Percentiles rank a stretch among this genome's conserved stretches.
Evolutionary conservation across 1,140 invertebrate species (phyloP).

Genomic region (Eupristina koningsbergeri): DNA sequence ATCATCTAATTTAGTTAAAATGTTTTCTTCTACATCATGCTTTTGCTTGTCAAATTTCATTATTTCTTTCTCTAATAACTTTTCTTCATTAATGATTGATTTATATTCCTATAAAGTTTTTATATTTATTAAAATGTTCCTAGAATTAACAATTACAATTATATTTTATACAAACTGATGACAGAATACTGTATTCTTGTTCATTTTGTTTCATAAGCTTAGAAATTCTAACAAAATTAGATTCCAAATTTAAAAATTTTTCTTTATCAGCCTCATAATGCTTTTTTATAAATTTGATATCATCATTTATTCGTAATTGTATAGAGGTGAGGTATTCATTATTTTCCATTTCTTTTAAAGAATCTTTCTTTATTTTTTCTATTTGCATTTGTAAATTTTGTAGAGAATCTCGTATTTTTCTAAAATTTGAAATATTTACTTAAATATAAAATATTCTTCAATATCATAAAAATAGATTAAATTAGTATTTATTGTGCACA

Average conservation of each 20-base stretch:
- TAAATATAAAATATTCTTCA: not conserved
- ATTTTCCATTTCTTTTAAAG: slow-evolving; percentile 77
- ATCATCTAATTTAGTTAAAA: slow-evolving; percentile 78
- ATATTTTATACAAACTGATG: slow-evolving; percentile 55
- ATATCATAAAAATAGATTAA: too few species aligned
- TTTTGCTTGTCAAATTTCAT: slow-evolving; percentile 75
- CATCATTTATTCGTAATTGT: slow-evolving; percentile 75
- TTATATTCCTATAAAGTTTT: slow-evolving; percentile 60
- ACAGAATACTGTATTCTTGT: slow-evolving; percentile 72
- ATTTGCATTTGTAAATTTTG: slow-evolving; percentile 74
- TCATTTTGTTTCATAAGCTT: slow-evolving; percentile 76
- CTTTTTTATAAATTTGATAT: slow-evolving; percentile 69
- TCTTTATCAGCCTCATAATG: slow-evolving; percentile 56
- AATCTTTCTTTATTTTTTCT: slow-evolving; percentile 74
- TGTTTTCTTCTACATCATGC: slow-evolving; percentile 76
- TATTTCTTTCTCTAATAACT: slow-evolving; percentile 71
- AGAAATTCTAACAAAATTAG: slow-evolving; percentile 73
- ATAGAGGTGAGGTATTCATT: slow-evolving; percentile 78
- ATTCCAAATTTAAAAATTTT: slow-evolving; percentile 68
- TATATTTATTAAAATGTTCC: slow-evolving; percentile 37
- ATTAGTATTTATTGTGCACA: not conserved
- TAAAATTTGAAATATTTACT: slow-evolving; percentile 54
- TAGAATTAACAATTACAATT: not conserved
- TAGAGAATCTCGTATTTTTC: slow-evolving; percentile 75
- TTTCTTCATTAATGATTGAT: slow-evolving; percentile 60